Evolutionary conservation across 92 coral and sea anemone species (phyloP).

Genomic region (Nematostella vectensis): DNA sequence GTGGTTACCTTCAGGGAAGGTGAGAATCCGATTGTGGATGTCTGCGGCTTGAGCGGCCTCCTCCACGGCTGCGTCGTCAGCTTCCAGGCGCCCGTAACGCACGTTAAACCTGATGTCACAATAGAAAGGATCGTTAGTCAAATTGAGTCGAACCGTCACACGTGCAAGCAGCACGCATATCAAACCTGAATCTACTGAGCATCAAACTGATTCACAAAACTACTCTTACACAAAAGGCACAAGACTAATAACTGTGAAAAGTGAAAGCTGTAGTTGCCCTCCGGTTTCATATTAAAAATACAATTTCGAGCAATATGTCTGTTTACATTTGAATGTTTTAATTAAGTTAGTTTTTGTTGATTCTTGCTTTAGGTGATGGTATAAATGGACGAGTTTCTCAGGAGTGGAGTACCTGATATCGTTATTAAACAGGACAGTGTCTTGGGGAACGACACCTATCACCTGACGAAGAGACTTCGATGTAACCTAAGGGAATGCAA

Average conservation of each 20-base stretch:
- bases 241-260: too few species aligned
- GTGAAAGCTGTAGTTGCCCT: too few species aligned
- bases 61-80: slow-evolving; percentile 70
- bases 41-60: slow-evolving; percentile 91
- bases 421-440: slow-evolving; percentile 89
- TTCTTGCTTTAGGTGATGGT: too few species aligned
- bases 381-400: too few species aligned
- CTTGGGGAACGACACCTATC: slow-evolving; percentile 98
- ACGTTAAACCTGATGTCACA: slow-evolving; percentile 66
- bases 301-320: too few species aligned
- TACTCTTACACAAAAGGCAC: too few species aligned
- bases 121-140: background rate
- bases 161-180: background rate
- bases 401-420: slow-evolving; percentile 57
- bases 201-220: too few species aligned
- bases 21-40: slow-evolving; percentile 69
- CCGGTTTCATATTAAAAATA: too few species aligned
- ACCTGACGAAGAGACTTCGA: slow-evolving; percentile 84
- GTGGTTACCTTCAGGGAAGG: slow-evolving; percentile 71
- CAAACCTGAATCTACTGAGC: too few species aligned
- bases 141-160: background rate
- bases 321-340: too few species aligned
- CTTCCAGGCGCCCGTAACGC: slow-evolving; percentile 82
- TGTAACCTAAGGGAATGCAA: slow-evolving; percentile 53
- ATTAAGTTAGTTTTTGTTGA: too few species aligned